Evolutionary conservation across 1,140 invertebrate species (phyloP), one percentile per base, ranked within the genome.

Genomic region (Hyphantria cunea): DNA sequence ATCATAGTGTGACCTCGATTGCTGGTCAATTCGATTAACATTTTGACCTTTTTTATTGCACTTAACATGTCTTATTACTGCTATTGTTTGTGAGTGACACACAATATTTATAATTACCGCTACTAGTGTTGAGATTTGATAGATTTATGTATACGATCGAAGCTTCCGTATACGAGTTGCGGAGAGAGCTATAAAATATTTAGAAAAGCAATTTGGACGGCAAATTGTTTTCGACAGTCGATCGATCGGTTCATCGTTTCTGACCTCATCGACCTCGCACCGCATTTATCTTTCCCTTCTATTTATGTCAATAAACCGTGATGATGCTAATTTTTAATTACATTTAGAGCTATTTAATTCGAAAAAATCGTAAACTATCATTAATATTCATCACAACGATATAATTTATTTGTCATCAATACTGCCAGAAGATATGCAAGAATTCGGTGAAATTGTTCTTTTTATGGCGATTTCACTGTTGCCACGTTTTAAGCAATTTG

Each of bases 361-460:
- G 17, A 39, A 59, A 59, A 51, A 51, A 63, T 60, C 37, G 33
- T 70, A 52, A 67, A 69, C 67, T 66, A 68, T 64, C 75, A 76
- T 80, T 68, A 80, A 80, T 78, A 80, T 80, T 78, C 72, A 80
- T 73, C 48, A 51, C 39, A 34, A 33, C 64, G 58, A 63, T 64
- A 74, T 64, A 68, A 54, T 44, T 42, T 64, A 60, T 60, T 48
- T 49, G 48, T 34, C 47, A 17, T n/a, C 56, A 44, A 60, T 51
- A 42, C 8, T 48, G 1, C 50, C 10, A 42, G 48, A 59, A 59
- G 39, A 51, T 66, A 66, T 66, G 56, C 64, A 61, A 44, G 51
- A 66, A 66, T 66, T 42, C 15, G 51, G 67, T 60, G 51, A 61
- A 64, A 69, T 69, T 69, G 51, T 61, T 59, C 33, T 51, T 42